These are phyloP conservation scores for Drosophila kokeensis DNA, from an alignment of 2,888 invertebrate species.

Conservation along the genomic window DNA sequence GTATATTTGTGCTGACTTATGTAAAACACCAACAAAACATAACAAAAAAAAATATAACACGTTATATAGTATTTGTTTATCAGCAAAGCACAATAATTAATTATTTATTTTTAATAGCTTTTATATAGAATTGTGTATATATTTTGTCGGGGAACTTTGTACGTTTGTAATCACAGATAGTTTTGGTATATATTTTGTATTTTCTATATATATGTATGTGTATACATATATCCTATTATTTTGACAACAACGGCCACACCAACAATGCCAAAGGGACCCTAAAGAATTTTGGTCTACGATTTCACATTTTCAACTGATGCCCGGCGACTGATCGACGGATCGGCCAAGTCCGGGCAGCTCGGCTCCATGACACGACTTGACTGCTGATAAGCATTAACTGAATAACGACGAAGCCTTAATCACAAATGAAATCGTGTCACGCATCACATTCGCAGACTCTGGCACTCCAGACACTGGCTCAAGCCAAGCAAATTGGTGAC, in stretches of 20 bases:
- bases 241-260: constrained; percentile 35
- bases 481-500: constrained; percentile 2
- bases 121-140: neutral
- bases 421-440: constrained; percentile 59
- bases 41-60: constrained; percentile 12
- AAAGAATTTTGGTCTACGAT: constrained; percentile 53
- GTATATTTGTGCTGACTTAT: constrained; percentile 24
- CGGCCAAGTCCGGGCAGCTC: constrained; percentile 8
- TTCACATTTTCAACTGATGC: constrained; percentile 82
- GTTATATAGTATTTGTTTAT: constrained; percentile 26
- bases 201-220: constrained; percentile 8
- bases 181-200: constrained; percentile 17
- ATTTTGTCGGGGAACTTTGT: constrained; percentile 26
- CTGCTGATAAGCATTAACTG: constrained; percentile 48
- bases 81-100: constrained; percentile 34
- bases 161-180: constrained; percentile 66
- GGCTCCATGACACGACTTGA: neutral
- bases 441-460: constrained; percentile 28
- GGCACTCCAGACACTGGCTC: constrained; percentile 13
- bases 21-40: constrained; percentile 27
- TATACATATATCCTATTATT: neutral
- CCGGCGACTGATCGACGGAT: constrained; percentile 57
- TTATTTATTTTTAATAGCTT: constrained; percentile 22
- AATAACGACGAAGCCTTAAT: constrained; percentile 32
- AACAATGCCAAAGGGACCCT: constrained; percentile 53